phyloP scores from a whole-genome alignment of 2,888 invertebrate species.

The Parnassius mnemosyne region DNA sequence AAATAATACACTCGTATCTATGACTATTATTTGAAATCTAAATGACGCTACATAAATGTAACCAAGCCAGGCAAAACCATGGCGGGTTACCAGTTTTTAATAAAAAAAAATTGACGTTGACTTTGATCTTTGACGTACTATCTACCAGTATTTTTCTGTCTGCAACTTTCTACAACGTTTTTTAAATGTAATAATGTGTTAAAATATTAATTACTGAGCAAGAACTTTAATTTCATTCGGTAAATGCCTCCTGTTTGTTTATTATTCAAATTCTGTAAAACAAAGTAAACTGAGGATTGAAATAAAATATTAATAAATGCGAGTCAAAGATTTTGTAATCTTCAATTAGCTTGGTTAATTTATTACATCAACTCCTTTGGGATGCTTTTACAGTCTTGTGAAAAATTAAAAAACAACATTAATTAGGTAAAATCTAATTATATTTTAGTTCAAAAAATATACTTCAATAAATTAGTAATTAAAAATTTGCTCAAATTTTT shows the following conservation, averaged over 20 bases:
- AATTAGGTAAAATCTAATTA: background rate
- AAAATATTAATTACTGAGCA: background rate
- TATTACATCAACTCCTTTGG: constrained; percentile 8
- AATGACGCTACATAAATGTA: too few species aligned
- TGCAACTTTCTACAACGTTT: background rate
- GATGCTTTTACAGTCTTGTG: background rate
- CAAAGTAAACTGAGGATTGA: constrained; percentile 9
- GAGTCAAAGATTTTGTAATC: constrained; percentile 25
- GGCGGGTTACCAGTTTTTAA: too few species aligned
- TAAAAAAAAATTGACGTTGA: too few species aligned
- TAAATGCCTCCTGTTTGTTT: constrained; percentile 1
- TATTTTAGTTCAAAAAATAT: too few species aligned
- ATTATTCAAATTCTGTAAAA: background rate
- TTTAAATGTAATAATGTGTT: background rate
- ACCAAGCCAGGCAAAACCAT: too few species aligned
- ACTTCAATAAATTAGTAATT: too few species aligned
- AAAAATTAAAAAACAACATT: background rate
- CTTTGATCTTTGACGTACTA: too few species aligned
- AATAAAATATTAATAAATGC: constrained; percentile 24
- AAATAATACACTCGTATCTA: too few species aligned
- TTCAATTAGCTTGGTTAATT: constrained; percentile 18
- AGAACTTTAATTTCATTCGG: background rate
- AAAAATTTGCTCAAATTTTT: too few species aligned
- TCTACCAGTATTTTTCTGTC: too few species aligned
- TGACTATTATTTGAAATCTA: too few species aligned